Conservation (phyloP, 92 coral and sea anemone genomes). For the Parazoanthus darwini region DNA sequence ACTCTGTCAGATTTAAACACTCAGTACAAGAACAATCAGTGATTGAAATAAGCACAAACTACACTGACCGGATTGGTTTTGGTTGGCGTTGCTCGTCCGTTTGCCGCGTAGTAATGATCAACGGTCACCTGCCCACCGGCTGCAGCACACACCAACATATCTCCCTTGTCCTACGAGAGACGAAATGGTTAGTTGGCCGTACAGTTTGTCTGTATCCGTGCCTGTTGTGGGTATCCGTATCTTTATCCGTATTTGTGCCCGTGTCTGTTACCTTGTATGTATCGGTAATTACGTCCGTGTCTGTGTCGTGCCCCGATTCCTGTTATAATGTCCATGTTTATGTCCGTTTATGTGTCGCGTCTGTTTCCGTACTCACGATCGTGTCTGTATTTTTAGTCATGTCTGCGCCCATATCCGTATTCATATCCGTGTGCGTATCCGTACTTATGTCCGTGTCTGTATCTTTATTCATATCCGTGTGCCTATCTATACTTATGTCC, state of each 20-base stretch:
- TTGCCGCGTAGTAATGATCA: conserved; percentile 64
- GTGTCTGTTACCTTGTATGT: neutral
- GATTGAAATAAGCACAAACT: neutral
- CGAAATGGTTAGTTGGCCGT: neutral
- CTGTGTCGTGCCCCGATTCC: too few relatives aligned
- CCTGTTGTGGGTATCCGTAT: neutral
- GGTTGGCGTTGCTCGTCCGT: conserved; percentile 40
- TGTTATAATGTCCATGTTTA: too few relatives aligned
- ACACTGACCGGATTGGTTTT: conserved; percentile 63
- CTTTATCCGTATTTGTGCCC: neutral
- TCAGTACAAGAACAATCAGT: neutral
- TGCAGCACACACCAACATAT: conserved; percentile 68
- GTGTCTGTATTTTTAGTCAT: too few relatives aligned
- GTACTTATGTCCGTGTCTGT: too few relatives aligned
- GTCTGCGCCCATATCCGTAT: neutral
- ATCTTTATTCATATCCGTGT: neutral
- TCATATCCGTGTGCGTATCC: neutral
- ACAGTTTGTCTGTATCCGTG: neutral
- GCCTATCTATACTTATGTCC: neutral
- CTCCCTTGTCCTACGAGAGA: conserved; percentile 29
- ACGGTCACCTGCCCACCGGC: conserved; percentile 43
- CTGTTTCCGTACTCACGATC: too few relatives aligned
- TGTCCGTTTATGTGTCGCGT: too few relatives aligned
- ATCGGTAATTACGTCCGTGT: neutral
- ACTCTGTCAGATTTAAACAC: neutral